These are phyloP conservation scores for Heliconius himera DNA, from an alignment of 1,140 invertebrate genomes.

Conservation along the genomic window DNA sequence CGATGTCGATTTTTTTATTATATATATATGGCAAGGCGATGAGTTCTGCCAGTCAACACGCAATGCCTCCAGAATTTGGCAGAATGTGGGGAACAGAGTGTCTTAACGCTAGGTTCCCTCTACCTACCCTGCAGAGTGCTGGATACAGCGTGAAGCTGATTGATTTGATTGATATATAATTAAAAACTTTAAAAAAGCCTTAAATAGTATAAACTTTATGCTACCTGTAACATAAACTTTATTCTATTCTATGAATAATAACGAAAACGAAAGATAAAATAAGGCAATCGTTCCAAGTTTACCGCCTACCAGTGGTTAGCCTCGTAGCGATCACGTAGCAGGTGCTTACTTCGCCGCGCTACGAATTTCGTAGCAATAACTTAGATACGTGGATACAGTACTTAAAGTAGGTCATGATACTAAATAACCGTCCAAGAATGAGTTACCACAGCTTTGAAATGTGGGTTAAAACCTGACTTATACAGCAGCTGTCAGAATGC, in stretches of 20 bases:
- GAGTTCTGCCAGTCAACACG: too few species aligned
- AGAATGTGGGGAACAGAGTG: too few species aligned
- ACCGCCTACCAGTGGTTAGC: slow-evolving; percentile 4
- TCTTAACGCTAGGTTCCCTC: too few species aligned
- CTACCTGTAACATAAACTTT: neutral
- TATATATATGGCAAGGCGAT: too few species aligned
- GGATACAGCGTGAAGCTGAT: too few species aligned
- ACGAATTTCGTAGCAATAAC: slow-evolving; percentile 39
- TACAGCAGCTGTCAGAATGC: slow-evolving; percentile 15
- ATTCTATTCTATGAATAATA: neutral
- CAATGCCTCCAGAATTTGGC: too few species aligned
- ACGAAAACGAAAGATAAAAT: neutral
- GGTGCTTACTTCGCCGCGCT: slow-evolving; percentile 25
- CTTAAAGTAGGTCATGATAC: slow-evolving; percentile 42
- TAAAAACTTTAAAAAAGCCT: too few species aligned
- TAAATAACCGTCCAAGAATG: slow-evolving; percentile 38
- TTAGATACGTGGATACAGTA: slow-evolving; percentile 37
- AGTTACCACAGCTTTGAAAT: slow-evolving; percentile 32
- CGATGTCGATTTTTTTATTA: too few species aligned
- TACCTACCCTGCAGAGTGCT: too few species aligned
- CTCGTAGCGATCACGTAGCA: slow-evolving; percentile 29
- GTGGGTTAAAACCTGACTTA: slow-evolving; percentile 26
- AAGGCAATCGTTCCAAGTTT: neutral
- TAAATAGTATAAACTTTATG: too few species aligned
- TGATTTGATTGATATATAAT: too few species aligned